A percentile compares a stretch with the other conserved stretches of the same genome.
Evolutionary conservation across 2,113 vertebrate species (phyloP).

Genomic region (Onychostruthus taczanowskii): DNA sequence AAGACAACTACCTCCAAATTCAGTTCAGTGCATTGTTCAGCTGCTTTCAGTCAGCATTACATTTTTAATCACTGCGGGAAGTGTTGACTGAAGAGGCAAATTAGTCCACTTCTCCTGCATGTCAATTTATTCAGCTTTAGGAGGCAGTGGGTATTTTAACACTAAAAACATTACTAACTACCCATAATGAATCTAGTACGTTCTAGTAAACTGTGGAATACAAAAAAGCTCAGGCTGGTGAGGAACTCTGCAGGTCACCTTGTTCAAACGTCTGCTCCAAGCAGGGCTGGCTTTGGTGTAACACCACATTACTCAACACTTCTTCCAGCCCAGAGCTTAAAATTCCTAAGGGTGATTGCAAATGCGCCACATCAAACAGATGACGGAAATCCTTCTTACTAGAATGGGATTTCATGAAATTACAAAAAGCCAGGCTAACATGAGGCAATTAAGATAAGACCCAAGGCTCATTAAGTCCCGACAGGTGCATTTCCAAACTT

Average conservation of each 20-base stretch:
- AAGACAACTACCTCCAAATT: not conserved
- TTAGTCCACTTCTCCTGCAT: not conserved
- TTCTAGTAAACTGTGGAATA: not conserved
- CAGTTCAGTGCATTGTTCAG: not conserved
- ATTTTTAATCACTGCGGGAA: constrained; percentile 6
- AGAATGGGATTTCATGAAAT: not conserved
- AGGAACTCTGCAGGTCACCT: not conserved
- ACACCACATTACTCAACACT: not conserved
- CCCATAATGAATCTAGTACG: not conserved
- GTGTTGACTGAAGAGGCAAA: not conserved
- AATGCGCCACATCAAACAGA: accelerated
- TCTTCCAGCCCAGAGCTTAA: not conserved
- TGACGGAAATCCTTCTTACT: not conserved
- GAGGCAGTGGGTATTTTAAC: not conserved
- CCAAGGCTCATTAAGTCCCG: not conserved
- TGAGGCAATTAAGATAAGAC: not conserved
- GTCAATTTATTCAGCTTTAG: not conserved
- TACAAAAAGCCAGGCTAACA: not conserved
- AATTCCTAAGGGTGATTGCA: not conserved
- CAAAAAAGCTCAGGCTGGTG: not conserved
- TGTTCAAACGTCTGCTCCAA: not conserved
- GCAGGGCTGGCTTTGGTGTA: not conserved
- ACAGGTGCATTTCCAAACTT: not conserved
- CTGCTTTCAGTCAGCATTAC: not conserved
- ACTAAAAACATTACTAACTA: not conserved